phyloP scores from a whole-genome alignment of 2,113 vertebrate species.

The Caloenas nicobarica region DNA sequence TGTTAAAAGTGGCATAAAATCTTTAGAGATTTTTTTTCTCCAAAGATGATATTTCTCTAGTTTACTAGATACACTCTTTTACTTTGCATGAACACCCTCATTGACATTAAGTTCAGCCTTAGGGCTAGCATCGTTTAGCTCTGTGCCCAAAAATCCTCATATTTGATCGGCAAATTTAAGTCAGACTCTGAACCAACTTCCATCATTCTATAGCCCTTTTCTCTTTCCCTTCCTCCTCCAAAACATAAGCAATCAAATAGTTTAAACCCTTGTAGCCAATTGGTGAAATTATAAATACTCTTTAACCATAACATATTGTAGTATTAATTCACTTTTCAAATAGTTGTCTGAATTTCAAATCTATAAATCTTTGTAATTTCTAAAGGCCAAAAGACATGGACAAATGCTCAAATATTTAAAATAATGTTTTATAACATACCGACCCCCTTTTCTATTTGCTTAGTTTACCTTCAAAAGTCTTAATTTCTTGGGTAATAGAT shows the following conservation, averaged over 20 bases:
- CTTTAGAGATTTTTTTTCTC: conserved; percentile 46
- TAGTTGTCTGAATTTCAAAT: not conserved
- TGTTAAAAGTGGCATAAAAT: conserved; percentile 74
- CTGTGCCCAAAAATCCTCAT: conserved; percentile 55
- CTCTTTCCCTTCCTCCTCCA: not conserved
- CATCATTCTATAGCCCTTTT: not conserved
- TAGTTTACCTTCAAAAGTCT: not conserved
- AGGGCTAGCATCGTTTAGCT: conserved; percentile 20
- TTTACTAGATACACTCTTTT: conserved; percentile 67
- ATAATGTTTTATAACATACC: not conserved
- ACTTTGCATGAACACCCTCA: conserved; percentile 59
- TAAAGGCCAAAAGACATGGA: not conserved
- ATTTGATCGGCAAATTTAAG: conserved; percentile 45
- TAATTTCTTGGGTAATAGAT: not conserved
- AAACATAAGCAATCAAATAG: not conserved
- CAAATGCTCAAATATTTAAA: not conserved
- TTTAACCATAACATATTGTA: not conserved
- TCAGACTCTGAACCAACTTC: conserved; percentile 18
- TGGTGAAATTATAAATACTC: not conserved
- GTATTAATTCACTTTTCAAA: not conserved
- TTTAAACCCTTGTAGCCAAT: not conserved
- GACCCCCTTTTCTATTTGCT: not conserved
- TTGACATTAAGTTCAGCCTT: conserved; percentile 63
- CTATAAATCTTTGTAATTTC: not conserved
- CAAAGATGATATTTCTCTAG: conserved; percentile 56